Base-by-base conservation (phyloP, 2,797 vertebrate species). In the Schizopygopsis malacanthus region DNA sequence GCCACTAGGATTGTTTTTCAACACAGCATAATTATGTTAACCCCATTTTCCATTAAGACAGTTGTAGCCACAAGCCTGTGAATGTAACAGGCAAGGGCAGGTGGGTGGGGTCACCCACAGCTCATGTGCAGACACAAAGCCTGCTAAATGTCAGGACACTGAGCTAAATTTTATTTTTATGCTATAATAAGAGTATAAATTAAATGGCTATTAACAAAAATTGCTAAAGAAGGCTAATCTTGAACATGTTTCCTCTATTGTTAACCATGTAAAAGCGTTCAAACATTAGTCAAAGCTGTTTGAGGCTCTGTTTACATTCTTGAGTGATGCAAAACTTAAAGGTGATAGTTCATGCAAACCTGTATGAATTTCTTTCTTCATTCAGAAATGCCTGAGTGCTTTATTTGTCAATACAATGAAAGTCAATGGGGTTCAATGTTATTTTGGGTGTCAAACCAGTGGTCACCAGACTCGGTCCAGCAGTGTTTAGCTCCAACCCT, bases 1-100 rank as follows among this genome's bases (percentile, higher is more conserved):
- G 91, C 92, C 91, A 87, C 87, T 89, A 90, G 89, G 87, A 90
- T 89, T 86, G 83, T 88, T 83, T 86, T 86, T 89, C 87, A 89
- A 86, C 85, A 86, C 82, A 81, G 85, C 54, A 70, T 91, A 89
- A 88, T 91, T 91, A 88, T 90, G 90, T 89, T 88, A 89, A 91
- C 79, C 85, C 83, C 78, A 84, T 93, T 93, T 93, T 93, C 93
- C 89, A 89, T 56, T 85, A 77, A 92, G 33, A 33, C 33, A 33
- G 33, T 33, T 33, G 33, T 33, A 33, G 87, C 87, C 87, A 87
- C 91, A 90, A 92, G 88, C 84, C 85, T 86, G 73, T 90, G 52
- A 75, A 73, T 47, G 70, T 50, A 84, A 77, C 63, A 39, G 15
- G 37, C 70, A 88, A 43, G 83, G 81, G 87, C 90, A 92, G 91